Evolutionary conservation across 2,888 invertebrate genomes (phyloP).

Genomic region (Notocelia uddmanniana): DNA sequence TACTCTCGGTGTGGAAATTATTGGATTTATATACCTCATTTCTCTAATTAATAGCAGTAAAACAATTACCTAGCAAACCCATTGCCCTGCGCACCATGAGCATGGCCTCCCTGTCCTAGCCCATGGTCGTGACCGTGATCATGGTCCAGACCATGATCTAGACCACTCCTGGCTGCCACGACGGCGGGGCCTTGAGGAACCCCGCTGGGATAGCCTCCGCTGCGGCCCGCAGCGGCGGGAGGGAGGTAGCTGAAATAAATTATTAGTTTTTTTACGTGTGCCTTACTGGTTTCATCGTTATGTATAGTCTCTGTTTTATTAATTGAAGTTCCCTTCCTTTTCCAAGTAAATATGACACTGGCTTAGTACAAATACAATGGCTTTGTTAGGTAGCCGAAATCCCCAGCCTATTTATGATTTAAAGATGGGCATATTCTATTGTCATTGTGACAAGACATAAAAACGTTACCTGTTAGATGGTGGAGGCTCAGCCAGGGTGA

Average conservation of each 20-base stretch:
- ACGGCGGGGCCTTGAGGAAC: conserved; percentile 58
- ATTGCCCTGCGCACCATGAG: conserved; percentile 51
- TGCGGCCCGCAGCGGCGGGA: conserved; percentile 62
- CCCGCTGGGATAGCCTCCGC: conserved; percentile 63
- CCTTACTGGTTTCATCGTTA: no score
- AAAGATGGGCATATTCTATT: no score
- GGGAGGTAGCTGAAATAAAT: conserved; percentile 72
- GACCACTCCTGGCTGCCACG: conserved; percentile 62
- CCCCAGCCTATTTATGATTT: no score
- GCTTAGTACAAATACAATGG: no score
- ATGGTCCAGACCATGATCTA: conserved; percentile 50
- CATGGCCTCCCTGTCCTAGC: conserved; percentile 41
- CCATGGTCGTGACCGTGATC: conserved; percentile 49
- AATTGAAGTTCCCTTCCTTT: no score
- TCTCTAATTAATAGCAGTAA: no score
- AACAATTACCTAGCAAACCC: conserved; percentile 64
- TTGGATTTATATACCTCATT: no score
- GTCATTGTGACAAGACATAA: no score
- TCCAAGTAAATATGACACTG: no score
- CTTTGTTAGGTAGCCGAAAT: no score
- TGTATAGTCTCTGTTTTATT: no score
- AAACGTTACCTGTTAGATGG: conserved; percentile 70
- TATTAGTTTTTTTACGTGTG: not conserved
- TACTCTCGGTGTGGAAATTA: no score
- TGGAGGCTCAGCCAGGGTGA: conserved; percentile 68